Evolutionary conservation across 2,797 vertebrate species (phyloP).

Genomic region (Percopsis omiscomaycus): DNA sequence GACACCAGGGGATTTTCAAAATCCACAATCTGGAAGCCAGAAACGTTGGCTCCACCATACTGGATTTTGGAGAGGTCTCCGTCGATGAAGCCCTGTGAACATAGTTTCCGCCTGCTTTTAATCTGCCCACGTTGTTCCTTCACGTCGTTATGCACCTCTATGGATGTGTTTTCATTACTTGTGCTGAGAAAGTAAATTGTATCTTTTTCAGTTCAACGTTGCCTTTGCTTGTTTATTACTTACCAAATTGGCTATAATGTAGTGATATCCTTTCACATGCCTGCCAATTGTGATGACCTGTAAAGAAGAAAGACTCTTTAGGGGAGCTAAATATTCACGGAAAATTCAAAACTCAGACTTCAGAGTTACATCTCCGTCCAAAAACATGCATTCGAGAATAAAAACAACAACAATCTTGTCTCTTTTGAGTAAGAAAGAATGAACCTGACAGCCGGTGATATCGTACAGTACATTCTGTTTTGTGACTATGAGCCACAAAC

Average conservation of each 20-base stretch:
- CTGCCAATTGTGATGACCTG: constrained; percentile 98
- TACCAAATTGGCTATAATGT: constrained; percentile 99
- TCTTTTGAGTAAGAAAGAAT: background rate
- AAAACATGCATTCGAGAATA: background rate
- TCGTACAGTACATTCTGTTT: constrained; percentile 10
- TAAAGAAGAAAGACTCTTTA: background rate
- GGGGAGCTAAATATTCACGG: too few relatives aligned
- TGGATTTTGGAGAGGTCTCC: constrained; percentile 98
- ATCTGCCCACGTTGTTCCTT: too few relatives aligned
- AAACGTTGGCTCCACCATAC: constrained; percentile 97
- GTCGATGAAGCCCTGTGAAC: constrained; percentile 90
- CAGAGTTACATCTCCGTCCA: constrained; percentile 7
- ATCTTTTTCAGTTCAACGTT: too few relatives aligned
- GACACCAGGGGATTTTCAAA: constrained; percentile 95
- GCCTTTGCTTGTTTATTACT: constrained; percentile 48
- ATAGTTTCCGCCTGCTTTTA: too few relatives aligned
- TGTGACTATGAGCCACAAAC: constrained; percentile 11
- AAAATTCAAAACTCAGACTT: background rate
- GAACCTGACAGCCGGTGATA: constrained; percentile 12
- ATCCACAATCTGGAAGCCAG: constrained; percentile 98
- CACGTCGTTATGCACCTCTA: too few relatives aligned
- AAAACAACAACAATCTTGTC: background rate
- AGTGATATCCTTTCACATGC: constrained; percentile 98
- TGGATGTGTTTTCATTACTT: background rate
- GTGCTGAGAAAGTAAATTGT: background rate